Evolutionary conservation across 2,888 invertebrate species (phyloP), one percentile per base, ranked within the genome.

Genomic region (Idaea aversata): DNA sequence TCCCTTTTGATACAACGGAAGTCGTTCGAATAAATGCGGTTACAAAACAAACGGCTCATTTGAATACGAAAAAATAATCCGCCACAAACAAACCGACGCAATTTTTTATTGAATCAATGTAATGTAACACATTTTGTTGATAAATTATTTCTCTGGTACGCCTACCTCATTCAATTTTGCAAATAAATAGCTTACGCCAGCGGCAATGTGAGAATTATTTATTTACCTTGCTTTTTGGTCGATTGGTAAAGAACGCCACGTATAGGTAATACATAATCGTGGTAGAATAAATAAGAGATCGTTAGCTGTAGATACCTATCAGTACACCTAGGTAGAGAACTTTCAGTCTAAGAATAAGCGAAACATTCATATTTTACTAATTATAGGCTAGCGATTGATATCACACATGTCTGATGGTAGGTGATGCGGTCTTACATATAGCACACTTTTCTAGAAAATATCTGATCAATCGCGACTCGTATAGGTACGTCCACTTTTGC

Each of bases 111-210:
- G 73, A 72, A 74, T 76, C 77, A 79, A 79, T 80, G 79, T 81
- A 83, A 82, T 78, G 83, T 79, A 80, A 78, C 79, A 80, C 82
- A 81, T 81, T 81, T 76, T 69, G 74, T 78, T 83, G 82, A 84
- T 82, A 84, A 79, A 83, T 83, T 81, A 83, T 82, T 78, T 78
- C 65, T 73, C 72, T 73, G 78, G 73, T 64, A 76, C 78, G 75
- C 78, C 79, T 77, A 76, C 75, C 77, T 79, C 79, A 77, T 82
- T 82, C 81, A 79, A 81, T 81, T 81, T 78, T 73, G 70, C 74
- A 71, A 72, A 82, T 82, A 83, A 81, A 82, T 83, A 80, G 80
- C 78, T 77, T 75, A 73, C 75, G 79, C 77, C 79, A 79, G 70
- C 62, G 72, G 72, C 77, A 79, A 76, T 74, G 72, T 63, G 70